Evolutionary conservation across 2,888 invertebrate species (phyloP).

Genomic region (Metopia argyrocephala): DNA sequence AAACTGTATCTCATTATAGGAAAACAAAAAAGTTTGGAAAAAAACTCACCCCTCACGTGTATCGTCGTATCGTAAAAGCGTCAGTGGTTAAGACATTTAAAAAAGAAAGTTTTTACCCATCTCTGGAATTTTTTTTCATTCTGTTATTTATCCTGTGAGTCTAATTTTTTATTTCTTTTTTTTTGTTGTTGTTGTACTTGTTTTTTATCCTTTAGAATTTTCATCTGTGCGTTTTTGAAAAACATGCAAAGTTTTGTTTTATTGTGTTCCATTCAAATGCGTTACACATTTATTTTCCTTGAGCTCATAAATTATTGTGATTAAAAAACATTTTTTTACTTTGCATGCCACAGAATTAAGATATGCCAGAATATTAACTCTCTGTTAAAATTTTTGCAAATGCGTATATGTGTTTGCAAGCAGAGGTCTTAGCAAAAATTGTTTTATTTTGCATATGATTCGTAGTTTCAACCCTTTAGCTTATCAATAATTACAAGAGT

Average conservation of each 20-base stretch:
- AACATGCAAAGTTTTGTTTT: slow-evolving; percentile 69
- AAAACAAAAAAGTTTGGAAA: slow-evolving; percentile 27
- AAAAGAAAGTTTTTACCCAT: slow-evolving; percentile 50
- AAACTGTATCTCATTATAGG: slow-evolving; percentile 55
- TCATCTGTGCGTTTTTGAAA: slow-evolving; percentile 68
- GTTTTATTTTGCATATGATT: slow-evolving; percentile 8
- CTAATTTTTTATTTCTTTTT: slow-evolving; percentile 23
- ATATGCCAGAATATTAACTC: neutral
- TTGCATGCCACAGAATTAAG: slow-evolving; percentile 42
- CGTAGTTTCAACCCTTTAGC: slow-evolving; percentile 22
- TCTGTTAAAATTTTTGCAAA: neutral
- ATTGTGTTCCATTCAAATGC: slow-evolving; percentile 41
- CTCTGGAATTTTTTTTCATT: slow-evolving; percentile 38
- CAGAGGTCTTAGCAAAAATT: slow-evolving; percentile 23
- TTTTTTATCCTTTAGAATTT: slow-evolving; percentile 61
- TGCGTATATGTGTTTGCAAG: slow-evolving; percentile 29
- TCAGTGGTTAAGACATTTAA: neutral
- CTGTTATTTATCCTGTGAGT: slow-evolving; percentile 29
- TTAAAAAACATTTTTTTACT: slow-evolving; percentile 35
- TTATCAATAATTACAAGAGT: neutral
- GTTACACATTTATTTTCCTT: slow-evolving; percentile 44
- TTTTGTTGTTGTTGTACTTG: slow-evolving; percentile 19
- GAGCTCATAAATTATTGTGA: slow-evolving; percentile 59
- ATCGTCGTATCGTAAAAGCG: slow-evolving; percentile 41
- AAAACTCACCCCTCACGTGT: slow-evolving; percentile 58